Evolutionary conservation across 2,113 vertebrate species (phyloP), one percentile per base, ranked within the genome.

Genomic region (Acanthochromis polyacanthus): DNA sequence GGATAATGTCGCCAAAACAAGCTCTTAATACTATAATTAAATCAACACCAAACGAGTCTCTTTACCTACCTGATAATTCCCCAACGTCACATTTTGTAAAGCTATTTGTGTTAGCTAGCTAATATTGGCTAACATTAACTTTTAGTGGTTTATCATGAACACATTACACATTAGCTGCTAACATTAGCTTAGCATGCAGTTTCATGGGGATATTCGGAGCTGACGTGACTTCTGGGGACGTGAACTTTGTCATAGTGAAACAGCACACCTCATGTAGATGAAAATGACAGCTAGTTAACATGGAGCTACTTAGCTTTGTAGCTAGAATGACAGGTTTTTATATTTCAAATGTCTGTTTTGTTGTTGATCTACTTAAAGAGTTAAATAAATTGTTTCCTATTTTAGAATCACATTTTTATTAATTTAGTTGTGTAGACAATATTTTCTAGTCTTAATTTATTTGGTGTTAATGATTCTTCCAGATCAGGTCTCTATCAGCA

Each of bases 161-260:
- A n/a, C n/a, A n/a, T n/a, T n/a, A n/a, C 51, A 45, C 10, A 3
- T 4, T 43, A 20, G 9, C 22, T 17, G 17, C 48, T 61, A 14
- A 75, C 2, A 17, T 32, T 61, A 70, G 46, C 55, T 1, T 57
- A 38, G 12, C 23, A 14, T 46, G 7, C 36, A 0, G 38, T 16
- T 43, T 22, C 1, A 8, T 56, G 16, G 1, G 23, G 59, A 5
- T 62, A 4, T 30, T 40, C 28, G 11, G 15, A 51, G 7, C 20
- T 17, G 30, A 28, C 28, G 17, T 73, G 62, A 71, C 16, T 11
- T 19, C 46, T 58, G 0, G 63, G 63, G 60, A 70, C 25, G 10
- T 66, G 51, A 58, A 64, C 60, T 74, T 63, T 86, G 75, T 66
- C n/a, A 4, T 8, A 43, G 25, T 25, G 25, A 25, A 25, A 14